Conservation (phyloP, 2,113 vertebrate species). For the Labrus mixtus region DNA sequence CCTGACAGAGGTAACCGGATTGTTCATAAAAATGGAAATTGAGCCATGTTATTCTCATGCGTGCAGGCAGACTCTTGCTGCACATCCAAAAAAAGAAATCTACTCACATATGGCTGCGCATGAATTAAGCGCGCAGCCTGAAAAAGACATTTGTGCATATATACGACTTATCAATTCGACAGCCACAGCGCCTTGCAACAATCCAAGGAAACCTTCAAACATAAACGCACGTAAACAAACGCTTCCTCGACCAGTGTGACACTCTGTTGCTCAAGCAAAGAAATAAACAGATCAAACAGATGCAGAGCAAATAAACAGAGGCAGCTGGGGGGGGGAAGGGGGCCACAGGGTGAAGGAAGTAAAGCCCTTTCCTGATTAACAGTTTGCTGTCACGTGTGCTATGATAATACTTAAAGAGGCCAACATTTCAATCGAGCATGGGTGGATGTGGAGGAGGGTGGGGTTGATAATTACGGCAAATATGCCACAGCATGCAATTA, state of each 20-base stretch:
- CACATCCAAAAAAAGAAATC: slow-evolving; percentile 54
- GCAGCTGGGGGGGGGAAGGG: slow-evolving; percentile 40
- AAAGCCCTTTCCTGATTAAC: slow-evolving; percentile 75
- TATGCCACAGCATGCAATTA: slow-evolving; percentile 65
- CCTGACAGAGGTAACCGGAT: slow-evolving; percentile 80
- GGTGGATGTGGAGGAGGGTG: slow-evolving; percentile 52
- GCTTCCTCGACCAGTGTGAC: slow-evolving; percentile 39
- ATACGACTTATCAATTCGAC: slow-evolving; percentile 24
- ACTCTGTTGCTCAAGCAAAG: slow-evolving; percentile 52
- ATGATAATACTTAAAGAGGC: slow-evolving; percentile 67
- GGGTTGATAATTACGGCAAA: slow-evolving; percentile 61
- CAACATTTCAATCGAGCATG: slow-evolving; percentile 68
- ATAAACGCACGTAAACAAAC: slow-evolving; percentile 46
- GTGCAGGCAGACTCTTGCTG: slow-evolving; percentile 34
- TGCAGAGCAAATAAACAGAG: slow-evolving; percentile 70
- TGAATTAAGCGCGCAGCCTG: background rate
- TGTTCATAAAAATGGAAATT: slow-evolving; percentile 88
- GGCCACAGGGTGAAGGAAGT: slow-evolving; percentile 50
- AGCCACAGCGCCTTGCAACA: slow-evolving; percentile 1
- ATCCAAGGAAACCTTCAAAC: slow-evolving; percentile 36
- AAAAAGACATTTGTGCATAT: slow-evolving; percentile 9
- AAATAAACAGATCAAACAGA: slow-evolving; percentile 64
- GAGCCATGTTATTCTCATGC: slow-evolving; percentile 70
- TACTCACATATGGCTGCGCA: slow-evolving; percentile 14
- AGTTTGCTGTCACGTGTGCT: slow-evolving; percentile 64